Conservation (phyloP, 2,113 vertebrate genomes). For the Otocyon megalotis region DNA sequence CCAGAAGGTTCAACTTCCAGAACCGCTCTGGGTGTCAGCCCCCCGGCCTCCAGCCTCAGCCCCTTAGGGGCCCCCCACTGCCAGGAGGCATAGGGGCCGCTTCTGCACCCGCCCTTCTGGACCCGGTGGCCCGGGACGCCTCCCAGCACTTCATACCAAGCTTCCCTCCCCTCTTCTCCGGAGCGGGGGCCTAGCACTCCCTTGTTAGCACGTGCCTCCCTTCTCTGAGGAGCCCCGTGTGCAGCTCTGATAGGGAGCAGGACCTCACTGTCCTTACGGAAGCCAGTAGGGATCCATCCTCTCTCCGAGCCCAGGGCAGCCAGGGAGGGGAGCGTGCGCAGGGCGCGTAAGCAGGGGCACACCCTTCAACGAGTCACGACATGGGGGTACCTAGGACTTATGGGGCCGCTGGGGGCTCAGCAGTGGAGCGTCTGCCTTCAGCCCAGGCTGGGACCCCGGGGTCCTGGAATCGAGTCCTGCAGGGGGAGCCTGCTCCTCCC, state of each 20-base stretch:
- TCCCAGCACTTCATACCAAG: rapidly evolving
- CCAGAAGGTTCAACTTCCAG: neutral
- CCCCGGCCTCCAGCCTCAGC: neutral
- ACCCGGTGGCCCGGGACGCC: neutral
- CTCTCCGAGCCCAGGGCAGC: neutral
- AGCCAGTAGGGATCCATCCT: neutral
- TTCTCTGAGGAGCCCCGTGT: neutral
- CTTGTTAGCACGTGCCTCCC: neutral
- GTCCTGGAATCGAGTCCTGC: too few relatives aligned
- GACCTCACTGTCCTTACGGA: neutral
- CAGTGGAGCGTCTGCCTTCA: too few relatives aligned
- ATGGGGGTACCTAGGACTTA: too few relatives aligned
- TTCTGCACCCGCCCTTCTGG: neutral
- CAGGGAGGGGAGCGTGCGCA: rapidly evolving
- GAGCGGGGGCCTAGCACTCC: neutral
- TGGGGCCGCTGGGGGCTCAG: too few relatives aligned
- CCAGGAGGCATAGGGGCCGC: neutral
- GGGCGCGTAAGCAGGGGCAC: neutral
- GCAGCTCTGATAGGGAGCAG: neutral
- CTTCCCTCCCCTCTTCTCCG: neutral
- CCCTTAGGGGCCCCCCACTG: neutral
- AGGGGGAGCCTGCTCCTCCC: too few relatives aligned
- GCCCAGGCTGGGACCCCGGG: too few relatives aligned
- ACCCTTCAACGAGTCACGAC: neutral
- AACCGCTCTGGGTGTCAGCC: too few relatives aligned